These are phyloP conservation scores for Lycaena phlaeas DNA, from an alignment of 2,888 invertebrate genomes.

Conservation along the genomic window DNA sequence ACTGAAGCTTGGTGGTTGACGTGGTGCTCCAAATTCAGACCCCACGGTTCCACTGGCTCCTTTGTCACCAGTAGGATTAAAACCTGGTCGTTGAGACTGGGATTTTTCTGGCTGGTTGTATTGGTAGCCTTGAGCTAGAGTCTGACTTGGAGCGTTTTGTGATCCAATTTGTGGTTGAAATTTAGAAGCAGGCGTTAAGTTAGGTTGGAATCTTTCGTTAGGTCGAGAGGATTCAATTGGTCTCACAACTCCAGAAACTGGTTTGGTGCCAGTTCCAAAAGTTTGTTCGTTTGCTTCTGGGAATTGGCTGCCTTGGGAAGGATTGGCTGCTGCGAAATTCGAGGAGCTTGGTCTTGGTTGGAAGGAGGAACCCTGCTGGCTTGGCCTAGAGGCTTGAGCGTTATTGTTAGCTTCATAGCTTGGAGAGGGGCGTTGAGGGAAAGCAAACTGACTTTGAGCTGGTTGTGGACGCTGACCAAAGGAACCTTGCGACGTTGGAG, in stretches of 20 bases:
- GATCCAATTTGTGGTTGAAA: not conserved
- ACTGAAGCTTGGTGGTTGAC: conserved; percentile 58
- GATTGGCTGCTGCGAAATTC: not conserved
- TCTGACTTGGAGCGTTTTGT: not conserved
- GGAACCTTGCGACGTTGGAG: conserved; percentile 3
- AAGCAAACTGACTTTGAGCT: not conserved
- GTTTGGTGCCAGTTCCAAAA: conserved; percentile 13
- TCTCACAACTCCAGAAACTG: not conserved
- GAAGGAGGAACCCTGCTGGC: not conserved
- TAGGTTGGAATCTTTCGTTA: not conserved
- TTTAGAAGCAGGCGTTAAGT: not conserved
- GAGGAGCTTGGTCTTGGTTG: conserved; percentile 11
- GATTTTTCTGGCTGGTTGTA: not conserved
- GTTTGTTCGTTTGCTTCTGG: conserved; percentile 5
- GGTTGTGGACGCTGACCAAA: conserved; percentile 8
- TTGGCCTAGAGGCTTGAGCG: not conserved
- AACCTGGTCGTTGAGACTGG: not conserved
- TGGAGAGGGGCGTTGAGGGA: not conserved
- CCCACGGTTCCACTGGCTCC: conserved; percentile 37
- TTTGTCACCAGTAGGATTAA: conserved; percentile 9
- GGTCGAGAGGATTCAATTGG: not conserved
- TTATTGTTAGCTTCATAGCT: not conserved
- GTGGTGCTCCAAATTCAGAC: conserved; percentile 42
- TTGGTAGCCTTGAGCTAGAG: conserved; percentile 3
- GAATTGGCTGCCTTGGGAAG: not conserved